Conservation (phyloP, 2,113 vertebrate genomes). For the Alethe castanea region DNA sequence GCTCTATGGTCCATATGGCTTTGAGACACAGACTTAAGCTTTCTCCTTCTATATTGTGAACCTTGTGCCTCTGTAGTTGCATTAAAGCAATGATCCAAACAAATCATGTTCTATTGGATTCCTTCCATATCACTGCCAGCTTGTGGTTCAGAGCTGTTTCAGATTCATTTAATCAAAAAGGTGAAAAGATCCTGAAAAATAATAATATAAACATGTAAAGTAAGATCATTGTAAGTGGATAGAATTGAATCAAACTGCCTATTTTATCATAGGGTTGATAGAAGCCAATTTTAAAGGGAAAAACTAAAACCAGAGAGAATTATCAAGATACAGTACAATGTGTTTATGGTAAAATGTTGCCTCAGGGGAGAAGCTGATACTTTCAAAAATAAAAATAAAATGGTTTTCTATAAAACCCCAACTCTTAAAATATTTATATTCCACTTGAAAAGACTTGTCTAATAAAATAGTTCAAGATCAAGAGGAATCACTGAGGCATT, state of each 20-base stretch:
- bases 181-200: background rate
- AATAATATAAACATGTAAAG: background rate
- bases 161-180: background rate
- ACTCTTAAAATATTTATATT: conserved; percentile 36
- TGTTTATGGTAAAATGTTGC: background rate
- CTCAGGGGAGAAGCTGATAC: background rate
- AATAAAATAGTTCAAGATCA: conserved; percentile 37
- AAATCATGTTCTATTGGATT: background rate
- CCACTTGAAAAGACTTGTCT: conserved; percentile 13
- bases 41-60: background rate
- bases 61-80: background rate
- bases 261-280: background rate
- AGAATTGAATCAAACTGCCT: background rate
- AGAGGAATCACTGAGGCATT: conserved; percentile 6
- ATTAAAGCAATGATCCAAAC: background rate
- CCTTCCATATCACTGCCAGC: background rate
- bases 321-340: background rate
- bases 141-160: background rate
- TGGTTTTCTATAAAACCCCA: background rate
- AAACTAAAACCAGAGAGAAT: background rate
- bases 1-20: background rate
- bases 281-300: background rate
- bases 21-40: background rate
- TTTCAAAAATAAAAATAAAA: conserved; percentile 20
- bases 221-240: background rate